phyloP scores from a whole-genome alignment of 2,113 vertebrate species.

The Silurus asotus region DNA sequence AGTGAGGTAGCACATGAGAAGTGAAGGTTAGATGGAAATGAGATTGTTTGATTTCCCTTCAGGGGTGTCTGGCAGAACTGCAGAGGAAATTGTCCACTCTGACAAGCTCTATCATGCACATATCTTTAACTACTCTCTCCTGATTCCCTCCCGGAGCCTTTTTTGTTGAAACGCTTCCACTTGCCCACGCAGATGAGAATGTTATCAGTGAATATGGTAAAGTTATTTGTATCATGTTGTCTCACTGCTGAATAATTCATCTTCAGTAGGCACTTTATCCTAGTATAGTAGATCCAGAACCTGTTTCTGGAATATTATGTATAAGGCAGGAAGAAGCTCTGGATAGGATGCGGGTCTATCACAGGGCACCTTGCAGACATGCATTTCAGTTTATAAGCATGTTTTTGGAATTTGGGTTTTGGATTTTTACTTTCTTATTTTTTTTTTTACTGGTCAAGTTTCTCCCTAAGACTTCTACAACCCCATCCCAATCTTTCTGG shows the following conservation, averaged over 20 bases:
- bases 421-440: neutral
- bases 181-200: neutral
- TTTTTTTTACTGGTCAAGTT: neutral
- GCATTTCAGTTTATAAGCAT: neutral
- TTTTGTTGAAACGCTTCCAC: neutral
- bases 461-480: neutral
- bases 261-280: neutral
- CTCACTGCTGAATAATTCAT: neutral
- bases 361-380: neutral
- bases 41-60: conserved; percentile 52
- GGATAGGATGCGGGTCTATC: neutral
- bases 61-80: conserved; percentile 29
- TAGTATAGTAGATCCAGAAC: neutral
- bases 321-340: neutral
- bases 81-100: neutral
- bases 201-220: neutral
- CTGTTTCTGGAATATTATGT: neutral
- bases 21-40: conserved; percentile 51
- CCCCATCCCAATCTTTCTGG: neutral
- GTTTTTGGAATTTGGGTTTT: neutral
- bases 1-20: conserved; percentile 27
- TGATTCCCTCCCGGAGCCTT: neutral
- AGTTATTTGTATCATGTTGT: neutral
- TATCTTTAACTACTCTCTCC: neutral
- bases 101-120: neutral